Conservation (phyloP, 2,113 vertebrate species). For the Chamaea fasciata region DNA sequence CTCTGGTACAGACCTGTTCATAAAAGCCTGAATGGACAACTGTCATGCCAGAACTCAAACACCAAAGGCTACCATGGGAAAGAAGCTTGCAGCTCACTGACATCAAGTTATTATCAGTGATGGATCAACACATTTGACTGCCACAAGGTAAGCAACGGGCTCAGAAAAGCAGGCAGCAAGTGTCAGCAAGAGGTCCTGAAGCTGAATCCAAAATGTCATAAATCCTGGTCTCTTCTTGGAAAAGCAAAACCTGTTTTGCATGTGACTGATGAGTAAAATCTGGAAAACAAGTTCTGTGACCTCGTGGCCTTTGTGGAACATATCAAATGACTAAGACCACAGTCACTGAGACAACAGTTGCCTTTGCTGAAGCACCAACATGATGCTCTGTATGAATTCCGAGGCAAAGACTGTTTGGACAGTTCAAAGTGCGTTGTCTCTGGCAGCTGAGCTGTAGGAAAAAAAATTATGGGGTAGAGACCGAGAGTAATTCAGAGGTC, state of each 20-base stretch:
- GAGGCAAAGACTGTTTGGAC: neutral
- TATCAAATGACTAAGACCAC: neutral
- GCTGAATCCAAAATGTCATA: neutral
- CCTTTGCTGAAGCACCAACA: neutral
- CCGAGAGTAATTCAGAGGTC: neutral
- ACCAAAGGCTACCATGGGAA: neutral
- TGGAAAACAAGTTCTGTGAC: neutral
- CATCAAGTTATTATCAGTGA: neutral
- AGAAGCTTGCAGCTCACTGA: neutral
- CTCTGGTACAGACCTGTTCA: neutral
- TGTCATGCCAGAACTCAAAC: neutral
- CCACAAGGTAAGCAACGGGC: neutral
- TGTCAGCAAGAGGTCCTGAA: neutral
- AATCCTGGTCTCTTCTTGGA: neutral
- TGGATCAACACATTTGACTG: neutral
- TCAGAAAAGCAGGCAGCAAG: neutral
- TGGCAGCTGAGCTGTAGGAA: neutral
- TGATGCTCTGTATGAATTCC: neutral
- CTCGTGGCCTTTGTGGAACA: neutral
- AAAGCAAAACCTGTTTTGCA: neutral
- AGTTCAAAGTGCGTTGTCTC: neutral
- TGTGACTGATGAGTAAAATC: neutral
- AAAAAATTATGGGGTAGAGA: neutral
- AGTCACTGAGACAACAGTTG: rapidly evolving
- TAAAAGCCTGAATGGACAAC: neutral